Evolutionary conservation across 2,888 invertebrate species (phyloP), one percentile per base, ranked within the genome.

Genomic region (Parnassius glacialis): DNA sequence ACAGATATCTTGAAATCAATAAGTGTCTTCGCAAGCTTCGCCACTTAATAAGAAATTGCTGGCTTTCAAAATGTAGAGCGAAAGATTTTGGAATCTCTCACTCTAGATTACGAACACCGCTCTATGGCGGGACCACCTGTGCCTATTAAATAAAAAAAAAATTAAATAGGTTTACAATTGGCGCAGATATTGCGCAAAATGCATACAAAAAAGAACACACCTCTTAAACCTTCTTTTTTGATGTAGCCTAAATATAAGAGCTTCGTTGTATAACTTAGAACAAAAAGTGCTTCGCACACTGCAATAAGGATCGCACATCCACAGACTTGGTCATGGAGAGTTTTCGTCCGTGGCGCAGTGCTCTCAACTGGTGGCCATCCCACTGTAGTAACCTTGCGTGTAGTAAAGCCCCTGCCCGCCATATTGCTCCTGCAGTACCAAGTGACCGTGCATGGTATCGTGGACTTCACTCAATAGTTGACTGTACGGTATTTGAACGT

Each of bases 331-430:
- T 55, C 54, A 55, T 5, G 54, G 54, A 20, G 20, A 2, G 43
- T 25, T 44, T 11, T 44, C 12, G 7, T 43, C 1, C 7, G 50
- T n/a, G 44, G 3, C 5, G 56, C 34, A 10, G 25, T n/a, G 68
- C 61, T 70, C 81, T 86, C 87, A 87, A 75, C 87, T 86, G 62
- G 85, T 59, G 45, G 59, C 62, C 11, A 59, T 20, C 0, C 55
- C 62, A 58, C 81, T 73, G 54, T 72, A 82, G 62, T 80, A 80
- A 60, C 74, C 74, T 58, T 81, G 81, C 59, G 76, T 70, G 72
- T 83, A 86, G 59, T 80, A 81, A 76, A 79, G 67, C 3, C 70
- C 66, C 61, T 74, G 81, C 2, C 74, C 76, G 9, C 74, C 75
- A 62, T 76, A 78, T 41, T 72, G 70, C 42, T 78, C 75, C 9